Base-by-base conservation (phyloP, 2,797 vertebrate genomes). In the Podargus strigoides region DNA sequence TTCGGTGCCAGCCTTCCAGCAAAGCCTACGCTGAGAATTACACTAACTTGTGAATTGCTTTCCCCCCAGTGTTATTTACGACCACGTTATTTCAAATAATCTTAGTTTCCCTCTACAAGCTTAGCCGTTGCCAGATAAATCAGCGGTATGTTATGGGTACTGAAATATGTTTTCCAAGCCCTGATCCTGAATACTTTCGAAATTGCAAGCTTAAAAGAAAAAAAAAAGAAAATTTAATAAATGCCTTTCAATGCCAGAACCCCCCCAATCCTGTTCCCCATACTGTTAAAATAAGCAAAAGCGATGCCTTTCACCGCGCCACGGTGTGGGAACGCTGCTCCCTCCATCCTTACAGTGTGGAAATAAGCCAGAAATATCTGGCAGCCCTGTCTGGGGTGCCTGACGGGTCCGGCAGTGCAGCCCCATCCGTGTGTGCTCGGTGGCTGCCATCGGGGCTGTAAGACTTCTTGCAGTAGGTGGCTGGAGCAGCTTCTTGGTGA, bases 121-220 rank as follows among this genome's bases (percentile, higher is more conserved):
- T 90, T 86, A 90, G 44, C 63, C 4, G 2, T 86, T 94, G 87
- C 93, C 93, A 92, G 76, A 93, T 90, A 94, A 92, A 93, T 94
- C 91, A 92, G 62, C 1, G 0, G 37, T 46, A 69, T 86, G 76
- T 88, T 93, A 86, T 26, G 55, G 50, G 63, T 84, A 93, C 55
- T 88, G 76, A 96, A 95, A 91, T 75, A 72, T 26, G 36, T 93
- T 93, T 93, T 91, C 56, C 52, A 91, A 94, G 22, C 49, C 78
- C 47, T 91, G 56, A 90, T 93, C 80, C 70, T 7, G 2, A 92
- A 90, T 79, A 41, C 32, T 82, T 95, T 70, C 0, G 0, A 92
- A 95, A 95, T 28, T 58, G 62, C 63, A 90, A 59, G 50, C 50
- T 93, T 73, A 19, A 68, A 66, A 81, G 66, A 42, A 60, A 69